phyloP scores from a whole-genome alignment of 1,140 invertebrate genomes.

The Cyclargus thomasi region DNA sequence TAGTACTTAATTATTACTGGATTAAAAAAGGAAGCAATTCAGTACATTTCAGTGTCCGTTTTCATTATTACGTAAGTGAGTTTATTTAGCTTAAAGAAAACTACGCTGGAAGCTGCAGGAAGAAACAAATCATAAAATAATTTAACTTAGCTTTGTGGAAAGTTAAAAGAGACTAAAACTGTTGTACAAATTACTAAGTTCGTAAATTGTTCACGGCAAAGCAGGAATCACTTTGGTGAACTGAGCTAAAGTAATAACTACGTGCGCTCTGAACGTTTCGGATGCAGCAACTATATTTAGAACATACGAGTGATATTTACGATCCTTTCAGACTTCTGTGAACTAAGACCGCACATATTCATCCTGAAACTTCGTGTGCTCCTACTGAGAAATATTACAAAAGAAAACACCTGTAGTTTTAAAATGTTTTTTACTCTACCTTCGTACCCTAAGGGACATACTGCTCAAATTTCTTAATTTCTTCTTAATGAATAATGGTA shows the following conservation, averaged over 20 bases:
- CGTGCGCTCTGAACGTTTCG: neutral
- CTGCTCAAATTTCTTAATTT: no score
- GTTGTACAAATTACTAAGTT: neutral
- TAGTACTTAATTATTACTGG: no score
- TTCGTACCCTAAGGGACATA: no score
- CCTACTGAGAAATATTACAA: neutral
- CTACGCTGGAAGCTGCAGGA: neutral
- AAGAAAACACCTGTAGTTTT: no score
- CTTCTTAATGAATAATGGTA: no score
- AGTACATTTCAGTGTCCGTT: no score
- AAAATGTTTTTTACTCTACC: no score
- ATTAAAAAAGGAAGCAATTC: no score
- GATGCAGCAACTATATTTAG: neutral
- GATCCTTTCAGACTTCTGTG: neutral
- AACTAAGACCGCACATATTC: neutral
- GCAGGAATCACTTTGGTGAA: neutral
- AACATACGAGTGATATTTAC: slow-evolving; percentile 1
- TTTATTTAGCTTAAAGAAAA: neutral
- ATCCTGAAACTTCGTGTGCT: neutral
- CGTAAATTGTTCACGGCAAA: neutral
- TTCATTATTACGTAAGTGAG: no score
- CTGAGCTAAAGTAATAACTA: slow-evolving; percentile 1
- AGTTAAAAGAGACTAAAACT: neutral
- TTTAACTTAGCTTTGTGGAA: neutral
- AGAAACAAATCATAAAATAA: neutral